Conservation (phyloP, 2,888 invertebrate genomes). For the Boloria selene region DNA sequence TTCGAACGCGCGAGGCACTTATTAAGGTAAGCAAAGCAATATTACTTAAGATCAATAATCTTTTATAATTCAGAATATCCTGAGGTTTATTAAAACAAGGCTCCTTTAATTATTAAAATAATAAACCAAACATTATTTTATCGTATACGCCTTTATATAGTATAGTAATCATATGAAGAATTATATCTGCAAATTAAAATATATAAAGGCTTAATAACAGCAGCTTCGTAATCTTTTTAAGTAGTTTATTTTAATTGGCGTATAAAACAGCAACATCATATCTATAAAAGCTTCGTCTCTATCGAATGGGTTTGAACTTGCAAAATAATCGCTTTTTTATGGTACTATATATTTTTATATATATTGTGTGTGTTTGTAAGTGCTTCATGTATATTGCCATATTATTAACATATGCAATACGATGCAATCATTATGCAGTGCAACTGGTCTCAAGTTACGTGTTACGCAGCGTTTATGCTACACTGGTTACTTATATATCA, state of each 20-base stretch:
- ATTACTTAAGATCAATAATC: too few species aligned
- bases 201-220: constrained; percentile 2
- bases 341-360: neutral
- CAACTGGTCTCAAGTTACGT: constrained; percentile 37
- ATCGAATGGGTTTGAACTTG: constrained; percentile 7
- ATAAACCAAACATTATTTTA: too few species aligned
- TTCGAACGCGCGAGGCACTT: too few species aligned
- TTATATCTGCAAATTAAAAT: constrained; percentile 4
- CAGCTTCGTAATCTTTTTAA: constrained; percentile 1
- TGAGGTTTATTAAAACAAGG: too few species aligned
- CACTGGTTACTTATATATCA: constrained; percentile 25
- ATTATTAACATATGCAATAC: constrained; percentile 32
- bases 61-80: too few species aligned
- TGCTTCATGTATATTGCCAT: constrained; percentile 24
- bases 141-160: too few species aligned
- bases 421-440: constrained; percentile 33
- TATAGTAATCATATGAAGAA: too few species aligned
- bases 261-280: constrained; percentile 10
- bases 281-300: constrained; percentile 2
- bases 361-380: constrained; percentile 8
- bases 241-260: constrained; percentile 14
- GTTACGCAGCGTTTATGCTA: constrained; percentile 33
- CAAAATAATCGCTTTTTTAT: constrained; percentile 7
- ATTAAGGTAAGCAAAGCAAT: too few species aligned
- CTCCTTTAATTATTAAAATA: too few species aligned